A percentile compares a stretch with the other conserved stretches of the same genome.
Conservation (phyloP, 2,888 invertebrate genomes). For the Scaptomyza polygonia region DNA sequence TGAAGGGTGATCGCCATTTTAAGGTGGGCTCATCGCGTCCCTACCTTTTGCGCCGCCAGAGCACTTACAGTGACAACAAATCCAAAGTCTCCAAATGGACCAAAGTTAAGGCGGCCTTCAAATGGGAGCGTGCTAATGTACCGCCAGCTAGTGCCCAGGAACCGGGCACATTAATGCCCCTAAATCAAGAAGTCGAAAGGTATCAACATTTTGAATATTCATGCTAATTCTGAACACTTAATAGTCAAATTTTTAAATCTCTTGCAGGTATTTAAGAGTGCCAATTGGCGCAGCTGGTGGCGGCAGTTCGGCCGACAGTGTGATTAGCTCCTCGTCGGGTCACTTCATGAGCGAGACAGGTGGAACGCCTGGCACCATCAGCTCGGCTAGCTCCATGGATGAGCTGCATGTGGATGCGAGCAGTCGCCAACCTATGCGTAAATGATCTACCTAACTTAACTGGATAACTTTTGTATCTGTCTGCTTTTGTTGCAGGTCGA, state of each 20-base stretch:
- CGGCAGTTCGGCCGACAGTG: slow-evolving; percentile 86
- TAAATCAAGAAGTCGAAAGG: slow-evolving; percentile 85
- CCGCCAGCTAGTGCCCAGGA: slow-evolving; percentile 80
- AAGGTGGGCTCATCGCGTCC: slow-evolving; percentile 63
- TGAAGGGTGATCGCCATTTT: slow-evolving; percentile 65
- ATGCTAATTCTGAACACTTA: neutral
- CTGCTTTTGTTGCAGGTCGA: slow-evolving; percentile 67
- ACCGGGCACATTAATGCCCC: slow-evolving; percentile 84
- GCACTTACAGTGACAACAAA: slow-evolving; percentile 83
- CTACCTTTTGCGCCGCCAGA: slow-evolving; percentile 81
- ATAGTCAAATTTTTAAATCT: neutral
- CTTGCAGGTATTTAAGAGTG: slow-evolving; percentile 85
- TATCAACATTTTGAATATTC: neutral
- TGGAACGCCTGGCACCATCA: slow-evolving; percentile 88
- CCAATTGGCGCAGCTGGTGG: slow-evolving; percentile 84
- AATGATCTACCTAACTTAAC: slow-evolving; percentile 5
- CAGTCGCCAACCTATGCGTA: slow-evolving; percentile 62
- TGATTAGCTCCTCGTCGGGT: slow-evolving; percentile 84
- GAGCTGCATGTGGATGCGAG: slow-evolving; percentile 84
- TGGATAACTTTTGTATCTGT: neutral
- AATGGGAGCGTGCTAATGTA: slow-evolving; percentile 91
- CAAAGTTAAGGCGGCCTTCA: slow-evolving; percentile 94
- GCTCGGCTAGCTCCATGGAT: slow-evolving; percentile 90
- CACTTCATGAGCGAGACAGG: slow-evolving; percentile 85
- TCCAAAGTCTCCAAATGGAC: slow-evolving; percentile 91